Evolutionary conservation across 92 coral and sea anemone genomes (phyloP), one percentile per base, ranked within the genome.

Genomic region (Bergia sp.): DNA sequence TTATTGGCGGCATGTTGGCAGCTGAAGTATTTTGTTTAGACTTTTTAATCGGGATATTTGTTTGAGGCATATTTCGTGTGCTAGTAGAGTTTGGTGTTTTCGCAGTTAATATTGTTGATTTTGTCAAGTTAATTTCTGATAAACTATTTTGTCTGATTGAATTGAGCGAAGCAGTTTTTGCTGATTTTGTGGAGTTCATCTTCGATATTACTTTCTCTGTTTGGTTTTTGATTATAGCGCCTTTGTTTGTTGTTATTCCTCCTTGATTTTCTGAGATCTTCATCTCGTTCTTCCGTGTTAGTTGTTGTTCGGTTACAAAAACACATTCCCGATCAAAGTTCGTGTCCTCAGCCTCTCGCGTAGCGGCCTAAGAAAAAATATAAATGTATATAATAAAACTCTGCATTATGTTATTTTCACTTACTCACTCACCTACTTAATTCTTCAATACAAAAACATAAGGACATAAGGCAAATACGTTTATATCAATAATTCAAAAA

Each of bases 281-380:
- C 47, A 82, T 80, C 73, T 38, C 53, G 89, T 67, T 38, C 29
- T 87, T 78, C 65, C 57, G 39, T 40, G 66, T 50, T 61, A 73
- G 16, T 75, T 92, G 91, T 78, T 76, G 66, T 29, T 76, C 93
- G 49, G 92, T 88, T 88, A 94, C 92, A 72, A 89, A 96, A 42
- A 96, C 92, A 80, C 99, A 96, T 57, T 96, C 91, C 53, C 85
- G 80, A 47, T 93, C 94, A 73, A 96, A 96, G 5, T 93, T 96
- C 15, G 89, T 82, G 85, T 94, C 96, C 9, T 92, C 94, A 21
- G 96, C 93, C 37, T 90, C 95, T 39, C 90, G 90, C 1, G 94
- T 89, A 38, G 81, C 92, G 0, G 98, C 98, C 82, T 92, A 88
- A 73, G 67, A 40, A 71, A 49, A 84, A 13, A 21, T 39, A 72